These are phyloP conservation scores for Drepana arcuata DNA, from an alignment of 1,140 invertebrate species.

Conservation along the genomic window DNA sequence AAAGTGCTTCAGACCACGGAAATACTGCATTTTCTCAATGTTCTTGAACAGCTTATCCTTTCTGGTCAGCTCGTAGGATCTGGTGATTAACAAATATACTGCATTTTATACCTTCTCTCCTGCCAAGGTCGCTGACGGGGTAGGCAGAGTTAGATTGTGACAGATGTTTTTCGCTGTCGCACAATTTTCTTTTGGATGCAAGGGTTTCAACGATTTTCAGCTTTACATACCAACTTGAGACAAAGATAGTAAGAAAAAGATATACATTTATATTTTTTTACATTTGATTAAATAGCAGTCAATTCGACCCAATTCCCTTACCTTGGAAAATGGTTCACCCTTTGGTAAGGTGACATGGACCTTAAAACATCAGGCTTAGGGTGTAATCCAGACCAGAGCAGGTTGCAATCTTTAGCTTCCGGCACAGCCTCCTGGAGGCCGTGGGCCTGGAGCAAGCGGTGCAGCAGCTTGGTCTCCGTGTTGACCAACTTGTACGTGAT, in stretches of 20 bases:
- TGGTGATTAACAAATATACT: no score
- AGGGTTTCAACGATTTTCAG: no score
- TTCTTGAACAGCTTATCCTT: constrained; percentile 97
- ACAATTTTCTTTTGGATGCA: no score
- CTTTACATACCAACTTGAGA: no score
- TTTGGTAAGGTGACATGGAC: constrained; percentile 86
- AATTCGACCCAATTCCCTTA: no score
- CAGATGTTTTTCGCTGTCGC: no score
- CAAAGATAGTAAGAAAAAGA: no score
- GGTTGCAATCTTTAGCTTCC: constrained; percentile 84
- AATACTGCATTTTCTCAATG: constrained; percentile 93
- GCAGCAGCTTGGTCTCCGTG: constrained; percentile 84
- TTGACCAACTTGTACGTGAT: constrained; percentile 87
- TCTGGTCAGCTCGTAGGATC: constrained; percentile 92
- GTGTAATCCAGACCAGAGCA: constrained; percentile 93
- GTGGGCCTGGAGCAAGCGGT: constrained; percentile 81
- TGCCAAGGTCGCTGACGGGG: no score
- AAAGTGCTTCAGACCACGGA: constrained; percentile 89
- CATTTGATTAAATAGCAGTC: no score
- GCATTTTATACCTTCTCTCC: no score
- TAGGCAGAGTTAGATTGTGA: no score
- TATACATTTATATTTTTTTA: no score
- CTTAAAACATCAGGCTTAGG: constrained; percentile 90
- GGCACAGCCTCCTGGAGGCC: constrained; percentile 78
- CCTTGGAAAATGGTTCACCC: constrained; percentile 96